A percentile compares a stretch with the other conserved stretches of the same genome.
Conservation (phyloP, 2,113 vertebrate genomes). For the Chamaetylas fuelleborni region DNA sequence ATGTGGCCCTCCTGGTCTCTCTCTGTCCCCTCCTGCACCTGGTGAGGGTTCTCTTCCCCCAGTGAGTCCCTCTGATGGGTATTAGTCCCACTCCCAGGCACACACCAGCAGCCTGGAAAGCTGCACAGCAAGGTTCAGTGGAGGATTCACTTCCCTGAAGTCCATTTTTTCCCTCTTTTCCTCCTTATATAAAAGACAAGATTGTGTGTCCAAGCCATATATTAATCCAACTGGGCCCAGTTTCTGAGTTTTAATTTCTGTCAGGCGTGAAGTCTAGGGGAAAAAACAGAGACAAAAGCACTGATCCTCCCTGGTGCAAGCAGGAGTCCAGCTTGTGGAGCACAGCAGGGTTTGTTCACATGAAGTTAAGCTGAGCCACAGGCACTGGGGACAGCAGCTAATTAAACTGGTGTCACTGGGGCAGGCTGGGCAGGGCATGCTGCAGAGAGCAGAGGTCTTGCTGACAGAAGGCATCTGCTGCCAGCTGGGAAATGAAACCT, state of each 20-base stretch:
- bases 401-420: conserved; percentile 10
- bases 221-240: not conserved
- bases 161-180: not conserved
- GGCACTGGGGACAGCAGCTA: not conserved
- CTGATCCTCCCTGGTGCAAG: not conserved
- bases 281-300: not conserved
- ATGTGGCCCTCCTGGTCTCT: not conserved
- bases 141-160: not conserved
- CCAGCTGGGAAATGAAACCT: conserved; percentile 11
- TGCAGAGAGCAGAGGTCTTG: not conserved
- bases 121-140: not conserved
- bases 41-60: not conserved
- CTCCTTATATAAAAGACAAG: not conserved
- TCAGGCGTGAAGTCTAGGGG: not conserved
- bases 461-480: not conserved
- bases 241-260: not conserved
- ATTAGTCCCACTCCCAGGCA: not conserved
- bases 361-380: not conserved
- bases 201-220: not conserved
- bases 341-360: not conserved
- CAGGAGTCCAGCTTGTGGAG: not conserved
- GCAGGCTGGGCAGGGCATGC: not conserved
- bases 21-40: not conserved
- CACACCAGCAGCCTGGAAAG: not conserved
- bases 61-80: too few species aligned